Base-by-base conservation (phyloP, 2,888 invertebrate genomes). In the Pherbina coryleti region DNA sequence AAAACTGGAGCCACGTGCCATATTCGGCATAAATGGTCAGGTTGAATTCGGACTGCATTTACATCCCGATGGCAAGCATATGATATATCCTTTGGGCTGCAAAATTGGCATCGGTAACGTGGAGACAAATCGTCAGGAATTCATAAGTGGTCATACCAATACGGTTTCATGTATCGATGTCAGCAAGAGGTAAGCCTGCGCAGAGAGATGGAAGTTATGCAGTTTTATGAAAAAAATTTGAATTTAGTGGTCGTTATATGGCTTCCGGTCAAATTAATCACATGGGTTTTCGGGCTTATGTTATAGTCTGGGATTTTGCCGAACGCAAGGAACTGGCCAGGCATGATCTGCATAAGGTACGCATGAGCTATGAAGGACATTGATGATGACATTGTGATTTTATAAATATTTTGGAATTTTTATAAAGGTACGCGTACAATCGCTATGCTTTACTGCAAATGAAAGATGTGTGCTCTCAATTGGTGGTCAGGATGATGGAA, bases 261-360 rank as follows among this genome's bases (percentile, higher is more conserved):
- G 98, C 96, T 5, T 97, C 97, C 0, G 98, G 98, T 0, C 97
- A 98, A 90, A 93, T 95, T 55, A 97, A 96, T 86, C 95, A 97
- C 86, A 95, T 96, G 89, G 98, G 98, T 5, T 97, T 97, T 88
- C 96, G 95, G 88, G 93, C 97, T 0, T 92, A 93, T 77, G 94
- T 96, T 0, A 96, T 97, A 81, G 89, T 98, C 19, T 98, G 98
- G 98, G 93, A 96, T 86, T 97, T 94, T 86, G 91, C 93, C 17
- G 92, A 91, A 71, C 92, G 92, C 81, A 89, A 89, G 49, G 90
- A 93, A 79, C 86, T 95, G 49, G 92, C 93, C 0, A 93, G 93
- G 72, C 94, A 97, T 88, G 94, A 95, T 86, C 90, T 96, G 64
- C 98, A 98, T 88, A 96, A 96, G 91, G 97, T 91, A 66, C 11